Evolutionary conservation across 2,888 invertebrate species (phyloP).

Genomic region (Acanthosepion pharaonis): DNA sequence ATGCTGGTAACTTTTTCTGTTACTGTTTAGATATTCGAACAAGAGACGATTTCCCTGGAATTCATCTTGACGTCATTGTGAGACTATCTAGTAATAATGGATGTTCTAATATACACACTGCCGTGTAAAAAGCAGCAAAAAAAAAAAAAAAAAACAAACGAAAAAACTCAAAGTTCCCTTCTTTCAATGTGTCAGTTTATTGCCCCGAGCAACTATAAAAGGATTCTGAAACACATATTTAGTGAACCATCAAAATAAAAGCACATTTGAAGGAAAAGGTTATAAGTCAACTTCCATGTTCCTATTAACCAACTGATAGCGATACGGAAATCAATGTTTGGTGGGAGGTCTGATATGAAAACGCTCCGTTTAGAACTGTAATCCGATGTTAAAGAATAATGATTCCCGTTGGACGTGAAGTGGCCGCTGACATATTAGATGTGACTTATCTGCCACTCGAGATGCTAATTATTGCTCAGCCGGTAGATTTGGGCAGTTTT

Average conservation of each 20-base stretch:
- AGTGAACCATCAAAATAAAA: not conserved
- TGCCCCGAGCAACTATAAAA: too few species aligned
- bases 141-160: too few species aligned
- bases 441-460: not conserved
- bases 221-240: not conserved
- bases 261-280: not conserved
- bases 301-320: not conserved
- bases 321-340: not conserved
- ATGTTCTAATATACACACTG: too few species aligned
- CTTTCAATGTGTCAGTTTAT: too few species aligned
- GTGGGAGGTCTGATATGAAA: not conserved
- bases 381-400: not conserved
- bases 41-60: too few species aligned
- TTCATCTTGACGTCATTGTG: too few species aligned
- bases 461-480: not conserved
- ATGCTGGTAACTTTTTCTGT: too few species aligned
- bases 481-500: not conserved
- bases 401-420: not conserved
- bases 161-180: too few species aligned
- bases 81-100: too few species aligned
- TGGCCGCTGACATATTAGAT: not conserved
- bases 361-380: not conserved
- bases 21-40: too few species aligned
- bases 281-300: not conserved
- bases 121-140: too few species aligned